Percentiles rank a stretch among this genome's conserved stretches.
Evolutionary conservation across 1,140 invertebrate genomes (phyloP).

Genomic region (Drosophila bocki): DNA sequence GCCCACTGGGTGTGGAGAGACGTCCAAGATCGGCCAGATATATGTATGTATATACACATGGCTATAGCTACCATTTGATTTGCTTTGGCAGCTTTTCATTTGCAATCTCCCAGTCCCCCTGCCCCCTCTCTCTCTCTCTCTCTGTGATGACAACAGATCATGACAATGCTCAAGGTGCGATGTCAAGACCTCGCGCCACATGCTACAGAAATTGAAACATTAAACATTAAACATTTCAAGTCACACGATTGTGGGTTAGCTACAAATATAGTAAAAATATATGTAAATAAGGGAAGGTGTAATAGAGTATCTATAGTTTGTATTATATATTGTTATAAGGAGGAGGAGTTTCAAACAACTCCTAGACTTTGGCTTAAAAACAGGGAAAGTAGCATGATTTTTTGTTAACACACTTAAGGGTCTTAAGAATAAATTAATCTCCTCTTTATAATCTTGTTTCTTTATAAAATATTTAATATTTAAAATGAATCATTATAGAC

Average conservation of each 20-base stretch:
- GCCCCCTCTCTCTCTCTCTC: neutral
- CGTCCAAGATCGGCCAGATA: conserved; percentile 35
- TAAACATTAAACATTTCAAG: conserved; percentile 3
- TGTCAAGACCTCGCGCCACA: conserved; percentile 78
- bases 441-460: too few relatives aligned
- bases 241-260: conserved; percentile 22
- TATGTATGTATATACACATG: neutral
- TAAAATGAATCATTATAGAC: neutral
- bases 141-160: conserved; percentile 57
- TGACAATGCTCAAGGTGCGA: conserved; percentile 78
- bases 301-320: neutral
- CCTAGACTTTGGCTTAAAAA: too few relatives aligned
- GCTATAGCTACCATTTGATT: conserved; percentile 61
- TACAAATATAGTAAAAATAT: neutral
- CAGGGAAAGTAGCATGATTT: too few relatives aligned
- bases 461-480: neutral
- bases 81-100: conserved; percentile 71
- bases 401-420: too few relatives aligned
- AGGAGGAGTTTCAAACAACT: too few relatives aligned
- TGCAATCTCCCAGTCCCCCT: conserved; percentile 5
- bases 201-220: conserved; percentile 31
- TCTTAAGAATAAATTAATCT: too few relatives aligned
- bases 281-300: neutral
- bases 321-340: neutral
- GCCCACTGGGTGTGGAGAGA: conserved; percentile 72